phyloP scores from a whole-genome alignment of 2,888 invertebrate genomes.

The Ichneumoninae sp. region DNA sequence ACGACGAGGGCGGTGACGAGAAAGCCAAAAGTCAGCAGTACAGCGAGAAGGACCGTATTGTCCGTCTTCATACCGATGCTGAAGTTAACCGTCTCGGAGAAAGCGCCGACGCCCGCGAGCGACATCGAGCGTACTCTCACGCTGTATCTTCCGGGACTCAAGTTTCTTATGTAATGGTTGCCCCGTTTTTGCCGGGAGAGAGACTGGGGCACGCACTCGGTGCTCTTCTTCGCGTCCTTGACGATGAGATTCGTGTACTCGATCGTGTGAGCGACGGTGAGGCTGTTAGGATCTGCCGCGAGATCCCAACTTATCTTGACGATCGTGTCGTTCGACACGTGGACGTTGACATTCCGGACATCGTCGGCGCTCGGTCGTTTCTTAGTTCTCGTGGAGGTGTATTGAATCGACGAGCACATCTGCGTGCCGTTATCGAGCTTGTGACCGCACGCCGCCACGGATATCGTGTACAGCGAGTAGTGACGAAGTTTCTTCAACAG shows the following conservation, averaged over 20 bases:
- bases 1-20: constrained; percentile 64
- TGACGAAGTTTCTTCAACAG: constrained; percentile 85
- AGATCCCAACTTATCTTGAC: constrained; percentile 86
- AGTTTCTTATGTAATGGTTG: constrained; percentile 77
- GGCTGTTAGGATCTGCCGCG: constrained; percentile 88
- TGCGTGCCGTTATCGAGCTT: constrained; percentile 78
- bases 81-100: constrained; percentile 76
- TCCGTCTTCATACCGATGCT: constrained; percentile 70
- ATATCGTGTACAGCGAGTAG: constrained; percentile 87
- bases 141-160: constrained; percentile 87
- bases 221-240: constrained; percentile 79
- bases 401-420: constrained; percentile 78
- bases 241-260: constrained; percentile 84
- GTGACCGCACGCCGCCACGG: constrained; percentile 86
- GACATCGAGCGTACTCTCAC: constrained; percentile 87
- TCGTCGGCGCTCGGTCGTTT: constrained; percentile 83
- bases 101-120: constrained; percentile 86
- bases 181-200: constrained; percentile 73
- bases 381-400: constrained; percentile 84
- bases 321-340: constrained; percentile 77
- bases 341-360: constrained; percentile 75
- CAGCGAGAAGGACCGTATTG: constrained; percentile 65
- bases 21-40: constrained; percentile 71
- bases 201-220: constrained; percentile 85
- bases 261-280: constrained; percentile 87